phyloP scores from a whole-genome alignment of 2,888 invertebrate genomes.

The Byasa hedistus region DNA sequence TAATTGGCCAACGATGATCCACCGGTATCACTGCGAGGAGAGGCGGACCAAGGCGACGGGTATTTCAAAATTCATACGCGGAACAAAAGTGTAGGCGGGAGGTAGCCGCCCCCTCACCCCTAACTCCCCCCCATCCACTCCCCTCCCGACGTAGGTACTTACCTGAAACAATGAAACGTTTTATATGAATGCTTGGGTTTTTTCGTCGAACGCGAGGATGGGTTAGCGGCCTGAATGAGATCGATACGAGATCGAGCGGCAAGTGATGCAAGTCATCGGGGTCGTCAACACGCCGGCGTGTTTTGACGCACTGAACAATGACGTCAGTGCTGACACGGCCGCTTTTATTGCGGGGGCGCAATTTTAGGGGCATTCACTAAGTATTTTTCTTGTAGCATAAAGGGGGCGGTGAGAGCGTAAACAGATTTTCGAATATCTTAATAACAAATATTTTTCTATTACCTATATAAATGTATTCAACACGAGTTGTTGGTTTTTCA shows the following conservation, averaged over 20 bases:
- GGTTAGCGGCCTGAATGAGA: slow-evolving; percentile 42
- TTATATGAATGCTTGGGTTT: slow-evolving; percentile 36
- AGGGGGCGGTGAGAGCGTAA: background rate
- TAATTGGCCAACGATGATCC: slow-evolving; percentile 48
- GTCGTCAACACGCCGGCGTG: slow-evolving; percentile 62
- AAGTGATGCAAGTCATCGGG: slow-evolving; percentile 69
- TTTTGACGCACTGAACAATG: slow-evolving; percentile 63
- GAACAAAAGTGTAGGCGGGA: slow-evolving; percentile 29
- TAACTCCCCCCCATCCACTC: too few species aligned
- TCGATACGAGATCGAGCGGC: slow-evolving; percentile 58
- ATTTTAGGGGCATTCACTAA: slow-evolving; percentile 30
- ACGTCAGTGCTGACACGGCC: slow-evolving; percentile 46
- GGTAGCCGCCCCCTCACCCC: slow-evolving; percentile 24
- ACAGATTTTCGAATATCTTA: background rate
- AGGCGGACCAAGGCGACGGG: slow-evolving; percentile 23
- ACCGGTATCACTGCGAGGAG: slow-evolving; percentile 23
- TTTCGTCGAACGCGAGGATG: slow-evolving; percentile 31
- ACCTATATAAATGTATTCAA: background rate
- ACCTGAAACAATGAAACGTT: slow-evolving; percentile 56
- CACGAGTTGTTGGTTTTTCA: too few species aligned
- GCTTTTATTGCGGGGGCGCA: slow-evolving; percentile 40
- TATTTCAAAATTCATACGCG: slow-evolving; percentile 31
- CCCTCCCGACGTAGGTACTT: slow-evolving; percentile 38
- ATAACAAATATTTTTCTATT: background rate
- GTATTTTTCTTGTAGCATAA: slow-evolving; percentile 4